Base-by-base conservation (phyloP, 2,113 vertebrate species). In the Limanda limanda region DNA sequence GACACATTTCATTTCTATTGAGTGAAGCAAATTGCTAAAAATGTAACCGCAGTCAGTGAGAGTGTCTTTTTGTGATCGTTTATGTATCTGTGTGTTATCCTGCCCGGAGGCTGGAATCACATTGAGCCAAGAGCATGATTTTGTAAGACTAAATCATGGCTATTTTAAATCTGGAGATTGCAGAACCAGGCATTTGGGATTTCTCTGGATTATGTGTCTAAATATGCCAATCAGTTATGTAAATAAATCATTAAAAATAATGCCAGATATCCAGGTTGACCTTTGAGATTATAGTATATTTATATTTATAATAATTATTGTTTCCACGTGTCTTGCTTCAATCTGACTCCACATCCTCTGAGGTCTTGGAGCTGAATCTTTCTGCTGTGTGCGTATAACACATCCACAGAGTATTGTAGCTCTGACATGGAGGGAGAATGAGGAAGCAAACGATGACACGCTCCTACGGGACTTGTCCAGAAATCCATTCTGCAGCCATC, bases 241-340 rank as follows among this genome's bases (percentile, higher is more conserved):
- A 79, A 76, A 70, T 68, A 77, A 68, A 74, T 74, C 27, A 74
- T 76, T 67, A 5, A 80, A 80, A 76, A 71, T 55, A 27, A 51
- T 45, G 37, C 9, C 37, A 71, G 57, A 12, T 52, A 52, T 56
- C 51, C 10, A 58, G 14, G 61, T 58, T 21, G 56, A 68, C 10
- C 14, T 57, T 31, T 68, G 47, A 76, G 47, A 24, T 51, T 51
- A 18, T 51, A 51, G 5, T 51, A 15, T 4, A 17, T 15, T 5
- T 51, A 42, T 12, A n/a, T n/a, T n/a, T n/a, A n/a, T n/a, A n/a
- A n/a, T 7, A 51, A 17, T 18, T 20, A 51, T 7, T 51, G 6
- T 51, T 51, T 51, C 45, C 45, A 14, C 3, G 45, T 47, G 31
- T 31, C 31, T 7, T 31, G 31, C 31, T 31, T 31, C 6, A 31